Evolutionary conservation across 2,888 invertebrate genomes (phyloP).

Genomic region (Rhopalosiphum nymphaeae): DNA sequence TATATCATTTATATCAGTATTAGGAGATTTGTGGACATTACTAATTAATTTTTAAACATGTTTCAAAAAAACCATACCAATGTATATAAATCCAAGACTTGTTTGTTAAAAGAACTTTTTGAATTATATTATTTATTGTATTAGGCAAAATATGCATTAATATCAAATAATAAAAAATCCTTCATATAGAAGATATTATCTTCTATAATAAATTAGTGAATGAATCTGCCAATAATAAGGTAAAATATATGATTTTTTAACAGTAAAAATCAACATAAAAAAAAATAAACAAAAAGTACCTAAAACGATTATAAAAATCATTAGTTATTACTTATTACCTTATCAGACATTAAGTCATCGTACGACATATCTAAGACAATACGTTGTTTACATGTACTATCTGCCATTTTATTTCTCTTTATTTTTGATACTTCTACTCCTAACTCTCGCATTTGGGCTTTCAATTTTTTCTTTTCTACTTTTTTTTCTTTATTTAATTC

Average conservation of each 20-base stretch:
- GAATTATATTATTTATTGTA: not conserved
- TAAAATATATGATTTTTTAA: not conserved
- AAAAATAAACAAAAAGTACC: not conserved
- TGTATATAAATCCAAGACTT: not conserved
- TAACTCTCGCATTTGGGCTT: slow-evolving; percentile 15
- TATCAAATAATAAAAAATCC: not conserved
- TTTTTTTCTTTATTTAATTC: slow-evolving; percentile 45
- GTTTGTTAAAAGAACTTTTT: not conserved
- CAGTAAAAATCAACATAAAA: not conserved
- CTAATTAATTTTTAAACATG: not conserved
- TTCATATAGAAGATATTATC: not conserved
- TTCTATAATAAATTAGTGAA: not conserved
- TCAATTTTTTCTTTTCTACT: slow-evolving; percentile 36
- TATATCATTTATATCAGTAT: not conserved
- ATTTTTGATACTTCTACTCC: slow-evolving; percentile 9
- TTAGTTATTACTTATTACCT: slow-evolving; percentile 65
- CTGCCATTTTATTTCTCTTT: slow-evolving; percentile 80
- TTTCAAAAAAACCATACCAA: not conserved
- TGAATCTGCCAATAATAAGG: not conserved
- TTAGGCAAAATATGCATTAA: not conserved
- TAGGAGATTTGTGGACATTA: not conserved
- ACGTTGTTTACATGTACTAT: slow-evolving; percentile 78
- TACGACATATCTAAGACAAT: slow-evolving; percentile 92
- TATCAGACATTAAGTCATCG: slow-evolving; percentile 84
- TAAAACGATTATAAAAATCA: not conserved